A percentile compares a stretch with the other conserved stretches of the same genome.
Evolutionary conservation across 1,140 invertebrate species (phyloP).

Genomic region (Schmidtea mediterranea): DNA sequence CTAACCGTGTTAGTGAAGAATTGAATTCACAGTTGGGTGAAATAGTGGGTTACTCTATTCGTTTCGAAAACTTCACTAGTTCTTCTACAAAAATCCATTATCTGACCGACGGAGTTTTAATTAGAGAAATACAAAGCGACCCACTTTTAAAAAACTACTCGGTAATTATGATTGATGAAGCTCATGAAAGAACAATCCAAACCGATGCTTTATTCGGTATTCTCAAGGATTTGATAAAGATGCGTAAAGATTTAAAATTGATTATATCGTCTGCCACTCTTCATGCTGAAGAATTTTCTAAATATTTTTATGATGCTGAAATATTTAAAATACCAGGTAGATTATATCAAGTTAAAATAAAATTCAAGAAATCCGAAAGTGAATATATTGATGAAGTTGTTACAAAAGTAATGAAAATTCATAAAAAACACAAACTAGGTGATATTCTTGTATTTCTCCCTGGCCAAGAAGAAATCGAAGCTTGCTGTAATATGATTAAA

Average conservation of each 20-base stretch:
- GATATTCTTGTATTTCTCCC: slow-evolving; percentile 71
- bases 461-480: neutral
- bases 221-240: slow-evolving; percentile 49
- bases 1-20: slow-evolving; percentile 90
- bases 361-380: neutral
- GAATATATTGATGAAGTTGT: slow-evolving; percentile 46
- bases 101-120: slow-evolving; percentile 80
- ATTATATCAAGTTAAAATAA: neutral
- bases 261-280: slow-evolving; percentile 57
- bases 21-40: slow-evolving; percentile 49
- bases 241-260: slow-evolving; percentile 64
- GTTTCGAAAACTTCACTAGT: slow-evolving; percentile 3
- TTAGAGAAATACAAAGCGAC: slow-evolving; percentile 62
- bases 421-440: slow-evolving; percentile 36
- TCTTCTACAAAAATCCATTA: slow-evolving; percentile 65
- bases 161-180: slow-evolving; percentile 73
- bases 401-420: slow-evolving; percentile 73
- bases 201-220: slow-evolving; percentile 70
- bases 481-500: slow-evolving; percentile 20
- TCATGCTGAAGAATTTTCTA: slow-evolving; percentile 2
- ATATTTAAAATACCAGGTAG: slow-evolving; percentile 3
- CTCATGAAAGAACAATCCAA: slow-evolving; percentile 76
- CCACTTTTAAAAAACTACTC: slow-evolving; percentile 58
- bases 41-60: slow-evolving; percentile 3
- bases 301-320: neutral